phyloP scores from a whole-genome alignment of 2,888 invertebrate species.

The Spatulosminthurus flaviceps region DNA sequence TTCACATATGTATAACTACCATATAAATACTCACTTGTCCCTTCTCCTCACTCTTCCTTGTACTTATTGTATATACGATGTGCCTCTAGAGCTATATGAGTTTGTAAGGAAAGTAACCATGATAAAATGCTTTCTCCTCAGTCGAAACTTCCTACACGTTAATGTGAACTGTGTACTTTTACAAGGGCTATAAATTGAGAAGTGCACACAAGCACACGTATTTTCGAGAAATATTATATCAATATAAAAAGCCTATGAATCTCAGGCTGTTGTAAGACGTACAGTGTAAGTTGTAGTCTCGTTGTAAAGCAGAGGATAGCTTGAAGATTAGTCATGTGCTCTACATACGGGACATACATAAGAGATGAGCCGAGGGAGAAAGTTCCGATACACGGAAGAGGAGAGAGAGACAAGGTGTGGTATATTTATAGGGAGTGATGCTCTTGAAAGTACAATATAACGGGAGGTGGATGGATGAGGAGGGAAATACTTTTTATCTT shows the following conservation, averaged over 20 bases:
- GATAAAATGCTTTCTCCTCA: background rate
- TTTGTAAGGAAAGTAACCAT: too few species aligned
- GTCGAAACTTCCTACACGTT: background rate
- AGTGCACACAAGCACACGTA: too few species aligned
- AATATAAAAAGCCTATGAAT: too few species aligned
- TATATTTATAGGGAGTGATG: background rate
- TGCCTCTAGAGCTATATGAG: background rate
- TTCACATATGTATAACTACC: background rate
- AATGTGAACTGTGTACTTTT: conserved; percentile 9
- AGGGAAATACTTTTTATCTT: background rate
- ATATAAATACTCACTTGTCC: background rate
- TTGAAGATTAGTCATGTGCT: too few species aligned
- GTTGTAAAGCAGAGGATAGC: too few species aligned
- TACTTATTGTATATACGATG: background rate
- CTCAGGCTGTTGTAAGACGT: too few species aligned
- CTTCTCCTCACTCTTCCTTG: background rate
- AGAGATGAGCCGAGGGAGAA: too few species aligned
- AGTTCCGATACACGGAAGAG: too few species aligned
- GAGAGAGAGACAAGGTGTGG: too few species aligned
- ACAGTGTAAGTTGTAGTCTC: too few species aligned
- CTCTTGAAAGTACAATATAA: background rate
- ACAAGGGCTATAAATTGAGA: conserved; percentile 14
- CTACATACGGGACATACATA: too few species aligned
- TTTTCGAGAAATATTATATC: too few species aligned
- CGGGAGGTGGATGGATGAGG: background rate